These are phyloP conservation scores for Numenius arquata DNA, from an alignment of 2,113 vertebrate species.

Conservation along the genomic window DNA sequence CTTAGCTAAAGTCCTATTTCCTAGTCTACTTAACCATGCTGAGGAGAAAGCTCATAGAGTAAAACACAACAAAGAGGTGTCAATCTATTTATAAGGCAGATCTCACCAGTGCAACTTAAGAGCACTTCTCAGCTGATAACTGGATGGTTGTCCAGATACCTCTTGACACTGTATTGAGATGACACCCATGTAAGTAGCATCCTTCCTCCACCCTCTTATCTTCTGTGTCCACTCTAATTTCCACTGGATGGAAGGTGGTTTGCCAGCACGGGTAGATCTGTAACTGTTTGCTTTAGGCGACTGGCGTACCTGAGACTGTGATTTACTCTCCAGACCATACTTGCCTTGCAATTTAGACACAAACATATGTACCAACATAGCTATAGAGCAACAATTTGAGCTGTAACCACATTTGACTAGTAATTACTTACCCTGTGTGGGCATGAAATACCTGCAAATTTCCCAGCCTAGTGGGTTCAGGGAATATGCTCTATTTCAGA, in stretches of 20 bases:
- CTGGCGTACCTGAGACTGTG: neutral
- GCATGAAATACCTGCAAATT: neutral
- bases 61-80: neutral
- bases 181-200: neutral
- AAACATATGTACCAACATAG: neutral
- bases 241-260: neutral
- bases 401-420: neutral
- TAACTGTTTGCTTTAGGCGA: neutral
- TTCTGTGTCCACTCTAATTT: neutral
- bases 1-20: neutral
- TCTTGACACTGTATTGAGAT: neutral
- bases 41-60: neutral
- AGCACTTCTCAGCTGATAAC: neutral
- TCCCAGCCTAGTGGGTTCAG: neutral
- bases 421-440: slow-evolving; percentile 1
- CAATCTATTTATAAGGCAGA: neutral
- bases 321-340: neutral
- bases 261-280: neutral
- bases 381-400: neutral
- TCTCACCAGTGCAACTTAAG: neutral
- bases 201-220: neutral
- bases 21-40: neutral
- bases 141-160: neutral
- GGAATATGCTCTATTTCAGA: neutral
- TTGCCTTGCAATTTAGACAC: neutral